Conservation (phyloP, 2,113 vertebrate species). For the Epinephelus fuscoguttatus region DNA sequence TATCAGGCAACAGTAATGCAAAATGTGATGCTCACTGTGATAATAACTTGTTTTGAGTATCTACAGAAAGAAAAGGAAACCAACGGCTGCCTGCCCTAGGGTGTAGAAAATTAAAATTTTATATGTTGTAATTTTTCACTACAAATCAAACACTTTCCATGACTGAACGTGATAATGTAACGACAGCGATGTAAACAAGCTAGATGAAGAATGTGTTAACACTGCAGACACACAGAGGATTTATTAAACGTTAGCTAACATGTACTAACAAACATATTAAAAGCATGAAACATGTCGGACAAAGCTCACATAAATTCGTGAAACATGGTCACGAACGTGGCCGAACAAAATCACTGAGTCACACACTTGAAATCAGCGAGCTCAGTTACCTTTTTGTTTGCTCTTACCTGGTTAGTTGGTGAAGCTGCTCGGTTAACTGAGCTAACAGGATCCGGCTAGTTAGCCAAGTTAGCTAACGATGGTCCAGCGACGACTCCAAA, state of each 20-base stretch:
- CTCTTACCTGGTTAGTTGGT: slow-evolving; percentile 45
- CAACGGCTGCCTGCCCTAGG: neutral
- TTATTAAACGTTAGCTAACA: neutral
- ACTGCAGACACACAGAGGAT: neutral
- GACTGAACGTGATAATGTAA: too few relatives aligned
- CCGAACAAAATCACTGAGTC: too few relatives aligned
- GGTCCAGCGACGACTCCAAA: neutral
- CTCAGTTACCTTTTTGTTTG: slow-evolving; percentile 40
- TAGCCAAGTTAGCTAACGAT: slow-evolving; percentile 8
- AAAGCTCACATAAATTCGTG: neutral
- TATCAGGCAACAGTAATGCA: too few relatives aligned
- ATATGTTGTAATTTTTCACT: too few relatives aligned
- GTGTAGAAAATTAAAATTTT: too few relatives aligned
- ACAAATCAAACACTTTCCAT: too few relatives aligned
- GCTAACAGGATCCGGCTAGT: slow-evolving; percentile 15
- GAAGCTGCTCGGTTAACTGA: slow-evolving; percentile 21
- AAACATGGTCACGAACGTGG: neutral
- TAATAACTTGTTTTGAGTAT: neutral
- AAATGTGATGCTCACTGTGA: too few relatives aligned
- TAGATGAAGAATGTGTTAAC: neutral
- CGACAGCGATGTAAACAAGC: too few relatives aligned
- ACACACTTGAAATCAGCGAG: neutral
- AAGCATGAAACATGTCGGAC: neutral
- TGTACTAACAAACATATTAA: neutral
- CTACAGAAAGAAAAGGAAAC: neutral